phyloP scores from a whole-genome alignment of 1,140 invertebrate genomes.

The Drosophila jambulina region DNA sequence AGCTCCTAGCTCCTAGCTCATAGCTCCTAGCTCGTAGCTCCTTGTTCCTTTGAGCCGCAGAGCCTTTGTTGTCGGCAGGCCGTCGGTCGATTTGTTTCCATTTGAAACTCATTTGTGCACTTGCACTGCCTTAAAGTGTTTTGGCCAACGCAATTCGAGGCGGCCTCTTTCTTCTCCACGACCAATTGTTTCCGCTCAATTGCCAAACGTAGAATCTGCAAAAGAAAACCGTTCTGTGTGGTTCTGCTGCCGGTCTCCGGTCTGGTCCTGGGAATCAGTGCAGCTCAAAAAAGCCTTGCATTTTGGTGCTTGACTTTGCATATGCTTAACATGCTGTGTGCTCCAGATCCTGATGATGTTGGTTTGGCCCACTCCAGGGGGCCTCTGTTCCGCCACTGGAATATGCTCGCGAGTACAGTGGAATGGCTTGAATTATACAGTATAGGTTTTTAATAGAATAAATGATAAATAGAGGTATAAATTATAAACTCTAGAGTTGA shows the following conservation, averaged over 20 bases:
- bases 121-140: constrained; percentile 78
- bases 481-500: too few relatives aligned
- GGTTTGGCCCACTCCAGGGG: constrained; percentile 13
- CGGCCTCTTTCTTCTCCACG: constrained; percentile 30
- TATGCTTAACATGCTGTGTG: constrained; percentile 71
- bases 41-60: constrained; percentile 19
- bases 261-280: constrained; percentile 59
- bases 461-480: too few relatives aligned
- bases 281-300: constrained; percentile 70
- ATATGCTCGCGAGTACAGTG: constrained; percentile 18
- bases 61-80: constrained; percentile 40
- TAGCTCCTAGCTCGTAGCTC: not conserved
- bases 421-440: not conserved
- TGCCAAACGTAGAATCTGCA: constrained; percentile 52
- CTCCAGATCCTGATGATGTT: constrained; percentile 42
- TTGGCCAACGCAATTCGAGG: constrained; percentile 59
- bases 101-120: constrained; percentile 79
- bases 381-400: not conserved
- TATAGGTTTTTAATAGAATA: too few relatives aligned
- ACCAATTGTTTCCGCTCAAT: constrained; percentile 74
- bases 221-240: constrained; percentile 50
- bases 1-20: not conserved
- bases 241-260: not conserved
- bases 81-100: constrained; percentile 72
- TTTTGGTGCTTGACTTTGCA: constrained; percentile 70